A percentile compares a stretch with the other conserved stretches of the same genome.
These are phyloP conservation scores for Labeo catla DNA, from an alignment of 2,113 vertebrate species.

Conservation along the genomic window DNA sequence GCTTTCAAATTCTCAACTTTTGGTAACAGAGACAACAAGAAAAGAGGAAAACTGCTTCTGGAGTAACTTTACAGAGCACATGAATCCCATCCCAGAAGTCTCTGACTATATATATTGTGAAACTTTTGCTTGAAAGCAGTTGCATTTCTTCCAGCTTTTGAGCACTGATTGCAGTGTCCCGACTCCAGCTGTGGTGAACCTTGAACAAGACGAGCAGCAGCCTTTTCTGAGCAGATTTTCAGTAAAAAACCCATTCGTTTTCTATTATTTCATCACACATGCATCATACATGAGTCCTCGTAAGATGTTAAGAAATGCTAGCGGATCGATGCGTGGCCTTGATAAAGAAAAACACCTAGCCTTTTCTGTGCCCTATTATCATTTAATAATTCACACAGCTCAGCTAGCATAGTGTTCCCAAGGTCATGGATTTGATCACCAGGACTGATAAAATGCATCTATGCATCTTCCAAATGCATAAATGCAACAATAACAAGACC, in stretches of 20 bases:
- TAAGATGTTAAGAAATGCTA: background rate
- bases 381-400: conserved; percentile 4
- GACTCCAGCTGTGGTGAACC: conserved; percentile 12
- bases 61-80: too few species aligned
- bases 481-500: background rate
- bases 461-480: background rate
- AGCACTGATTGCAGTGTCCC: conserved; percentile 1
- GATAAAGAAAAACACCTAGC: background rate
- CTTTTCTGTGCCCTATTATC: background rate
- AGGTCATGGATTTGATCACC: background rate
- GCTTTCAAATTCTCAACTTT: background rate
- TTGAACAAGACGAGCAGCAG: background rate
- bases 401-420: background rate
- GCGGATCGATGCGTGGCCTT: background rate
- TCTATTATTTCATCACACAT: conserved; percentile 25
- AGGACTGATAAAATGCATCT: background rate
- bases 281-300: background rate
- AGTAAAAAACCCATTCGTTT: background rate
- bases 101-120: background rate
- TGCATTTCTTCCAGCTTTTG: background rate
- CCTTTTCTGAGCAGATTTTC: conserved; percentile 6
- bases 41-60: background rate
- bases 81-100: background rate
- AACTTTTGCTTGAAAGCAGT: background rate
- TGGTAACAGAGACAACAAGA: background rate